These are phyloP conservation scores for Mugil cephalus DNA, from an alignment of 2,113 vertebrate genomes.

Conservation along the genomic window DNA sequence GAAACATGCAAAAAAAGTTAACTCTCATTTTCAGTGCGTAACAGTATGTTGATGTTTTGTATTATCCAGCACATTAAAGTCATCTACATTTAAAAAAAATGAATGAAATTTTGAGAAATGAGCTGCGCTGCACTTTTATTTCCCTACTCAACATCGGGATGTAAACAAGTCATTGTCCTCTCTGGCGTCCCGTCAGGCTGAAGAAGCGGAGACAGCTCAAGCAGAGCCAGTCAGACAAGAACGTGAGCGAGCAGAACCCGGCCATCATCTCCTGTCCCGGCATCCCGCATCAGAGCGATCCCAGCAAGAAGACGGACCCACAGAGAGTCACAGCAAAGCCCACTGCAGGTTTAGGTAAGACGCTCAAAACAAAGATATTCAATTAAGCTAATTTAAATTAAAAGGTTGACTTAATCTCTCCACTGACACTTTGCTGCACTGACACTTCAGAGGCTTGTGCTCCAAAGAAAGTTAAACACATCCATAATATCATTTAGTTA, in stretches of 20 bases:
- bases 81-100: no score
- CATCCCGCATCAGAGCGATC: constrained; percentile 28
- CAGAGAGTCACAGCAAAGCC: constrained; percentile 46
- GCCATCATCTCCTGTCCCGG: constrained; percentile 71
- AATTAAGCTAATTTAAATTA: background rate
- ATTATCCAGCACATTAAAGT: no score
- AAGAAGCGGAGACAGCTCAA: constrained; percentile 82
- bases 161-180: constrained; percentile 8
- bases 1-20: no score
- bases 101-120: no score
- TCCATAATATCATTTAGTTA: no score
- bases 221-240: constrained; percentile 77
- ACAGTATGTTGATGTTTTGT: no score
- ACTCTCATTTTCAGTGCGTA: no score
- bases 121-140: background rate
- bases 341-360: constrained; percentile 60
- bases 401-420: no score
- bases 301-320: constrained; percentile 54
- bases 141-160: background rate
- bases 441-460: no score
- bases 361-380: background rate
- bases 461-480: no score
- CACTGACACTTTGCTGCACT: background rate
- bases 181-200: constrained; percentile 67
- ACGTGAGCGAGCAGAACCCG: constrained; percentile 65